phyloP scores from a whole-genome alignment of 2,113 vertebrate genomes.

The Marmota flaviventris region DNA sequence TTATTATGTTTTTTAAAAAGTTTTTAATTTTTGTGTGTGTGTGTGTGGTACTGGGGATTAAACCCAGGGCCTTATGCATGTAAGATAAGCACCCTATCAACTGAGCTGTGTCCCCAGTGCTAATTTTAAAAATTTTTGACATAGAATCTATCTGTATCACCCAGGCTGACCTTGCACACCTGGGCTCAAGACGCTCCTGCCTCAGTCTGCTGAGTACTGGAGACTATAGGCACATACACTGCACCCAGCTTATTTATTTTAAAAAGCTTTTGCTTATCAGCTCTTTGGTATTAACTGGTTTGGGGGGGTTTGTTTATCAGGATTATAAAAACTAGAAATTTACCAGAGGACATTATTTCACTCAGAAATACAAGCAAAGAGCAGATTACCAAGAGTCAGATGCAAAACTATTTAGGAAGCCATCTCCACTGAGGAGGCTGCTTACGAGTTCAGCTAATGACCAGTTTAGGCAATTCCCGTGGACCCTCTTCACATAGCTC shows the following conservation, averaged over 20 bases:
- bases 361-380: neutral
- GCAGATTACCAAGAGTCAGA: neutral
- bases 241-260: neutral
- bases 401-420: neutral
- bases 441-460: neutral
- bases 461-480: neutral
- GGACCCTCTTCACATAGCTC: neutral
- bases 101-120: too few species aligned
- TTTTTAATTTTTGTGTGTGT: too few species aligned
- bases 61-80: too few species aligned
- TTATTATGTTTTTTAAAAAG: neutral
- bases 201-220: neutral
- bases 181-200: neutral
- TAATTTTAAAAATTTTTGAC: neutral
- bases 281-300: conserved; percentile 14
- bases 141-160: neutral
- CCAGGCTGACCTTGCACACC: neutral
- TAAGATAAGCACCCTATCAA: too few species aligned
- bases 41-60: too few species aligned
- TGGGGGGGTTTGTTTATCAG: conserved; percentile 34
- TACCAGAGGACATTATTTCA: neutral
- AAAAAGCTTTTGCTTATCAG: neutral
- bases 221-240: neutral
- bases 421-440: neutral
- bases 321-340: neutral